phyloP scores from a whole-genome alignment of 2,888 invertebrate genomes.

The Rapana venosa region DNA sequence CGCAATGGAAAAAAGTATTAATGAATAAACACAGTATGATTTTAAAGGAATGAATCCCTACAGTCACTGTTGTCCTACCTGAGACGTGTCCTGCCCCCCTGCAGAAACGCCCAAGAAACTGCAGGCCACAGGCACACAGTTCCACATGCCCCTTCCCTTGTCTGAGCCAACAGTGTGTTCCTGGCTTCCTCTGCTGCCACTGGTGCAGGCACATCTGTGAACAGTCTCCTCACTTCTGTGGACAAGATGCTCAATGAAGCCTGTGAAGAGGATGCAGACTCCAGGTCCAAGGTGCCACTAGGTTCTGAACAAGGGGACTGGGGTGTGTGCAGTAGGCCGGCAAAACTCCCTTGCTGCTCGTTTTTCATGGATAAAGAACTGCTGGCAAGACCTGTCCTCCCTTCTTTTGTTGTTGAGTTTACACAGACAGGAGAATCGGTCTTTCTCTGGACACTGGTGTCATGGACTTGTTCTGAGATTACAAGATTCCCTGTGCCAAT shows the following conservation, averaged over 20 bases:
- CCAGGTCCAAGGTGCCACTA: not conserved
- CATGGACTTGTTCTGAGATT: no score
- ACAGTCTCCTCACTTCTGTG: not conserved
- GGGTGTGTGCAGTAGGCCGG: not conserved
- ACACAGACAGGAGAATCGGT: not conserved
- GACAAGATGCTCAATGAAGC: not conserved
- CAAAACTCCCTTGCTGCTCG: constrained; percentile 19
- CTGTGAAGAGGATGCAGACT: not conserved
- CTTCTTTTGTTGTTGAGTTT: not conserved
- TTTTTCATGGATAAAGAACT: not conserved
- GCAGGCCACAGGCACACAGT: not conserved
- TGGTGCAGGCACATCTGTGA: not conserved
- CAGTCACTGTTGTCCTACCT: not conserved
- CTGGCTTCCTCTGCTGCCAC: not conserved
- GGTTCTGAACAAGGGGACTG: not conserved
- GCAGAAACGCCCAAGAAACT: not conserved
- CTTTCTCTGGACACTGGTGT: not conserved
- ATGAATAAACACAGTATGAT: no score
- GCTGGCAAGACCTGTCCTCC: not conserved
- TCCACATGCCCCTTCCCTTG: not conserved
- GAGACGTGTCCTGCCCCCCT: not conserved
- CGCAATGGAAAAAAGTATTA: no score
- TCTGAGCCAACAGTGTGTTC: constrained; percentile 8
- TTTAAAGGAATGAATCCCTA: not conserved
- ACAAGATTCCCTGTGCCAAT: no score